Percentiles rank a stretch among this genome's conserved stretches.
phyloP scores from a whole-genome alignment of 2,797 vertebrate species.

The Sus cebifrons region DNA sequence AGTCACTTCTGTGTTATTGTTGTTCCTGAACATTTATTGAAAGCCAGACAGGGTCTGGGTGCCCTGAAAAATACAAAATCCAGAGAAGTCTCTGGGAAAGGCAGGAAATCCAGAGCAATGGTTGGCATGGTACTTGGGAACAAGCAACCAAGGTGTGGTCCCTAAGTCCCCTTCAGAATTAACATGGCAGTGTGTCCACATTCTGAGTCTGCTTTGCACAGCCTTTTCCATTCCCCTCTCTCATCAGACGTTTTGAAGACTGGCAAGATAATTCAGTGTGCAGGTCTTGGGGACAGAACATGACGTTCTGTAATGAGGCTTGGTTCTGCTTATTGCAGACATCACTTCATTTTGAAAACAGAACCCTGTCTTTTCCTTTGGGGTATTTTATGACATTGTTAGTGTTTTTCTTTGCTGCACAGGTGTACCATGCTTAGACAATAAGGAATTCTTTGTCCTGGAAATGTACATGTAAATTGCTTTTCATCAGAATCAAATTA shows the following conservation, averaged over 20 bases:
- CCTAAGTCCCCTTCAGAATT: constrained; percentile 66
- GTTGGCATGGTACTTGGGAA: constrained; percentile 76
- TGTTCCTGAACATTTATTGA: constrained; percentile 76
- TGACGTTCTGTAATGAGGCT: constrained; percentile 14
- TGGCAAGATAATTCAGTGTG: constrained; percentile 46
- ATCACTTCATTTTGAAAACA: constrained; percentile 80
- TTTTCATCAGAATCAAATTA: constrained; percentile 73
- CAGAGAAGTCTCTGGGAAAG: constrained; percentile 76
- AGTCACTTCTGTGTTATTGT: constrained; percentile 86
- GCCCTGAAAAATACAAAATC: constrained; percentile 81
- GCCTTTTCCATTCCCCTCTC: background rate
- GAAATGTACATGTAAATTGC: constrained; percentile 53
- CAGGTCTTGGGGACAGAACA: constrained; percentile 16
- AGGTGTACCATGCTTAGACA: constrained; percentile 61
- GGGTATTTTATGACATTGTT: constrained; percentile 66
- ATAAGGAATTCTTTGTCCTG: constrained; percentile 56
- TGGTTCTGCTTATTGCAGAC: constrained; percentile 70
- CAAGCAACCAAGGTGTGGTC: constrained; percentile 75
- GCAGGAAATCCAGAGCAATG: constrained; percentile 84
- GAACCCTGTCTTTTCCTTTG: constrained; percentile 75
- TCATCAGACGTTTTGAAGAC: constrained; percentile 20
- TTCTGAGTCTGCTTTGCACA: background rate
- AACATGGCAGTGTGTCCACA: background rate
- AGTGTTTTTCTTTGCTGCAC: constrained; percentile 60
- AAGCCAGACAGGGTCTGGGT: constrained; percentile 79